Conservation (phyloP, 2,888 invertebrate species). For the Oxystoma pomonae region DNA sequence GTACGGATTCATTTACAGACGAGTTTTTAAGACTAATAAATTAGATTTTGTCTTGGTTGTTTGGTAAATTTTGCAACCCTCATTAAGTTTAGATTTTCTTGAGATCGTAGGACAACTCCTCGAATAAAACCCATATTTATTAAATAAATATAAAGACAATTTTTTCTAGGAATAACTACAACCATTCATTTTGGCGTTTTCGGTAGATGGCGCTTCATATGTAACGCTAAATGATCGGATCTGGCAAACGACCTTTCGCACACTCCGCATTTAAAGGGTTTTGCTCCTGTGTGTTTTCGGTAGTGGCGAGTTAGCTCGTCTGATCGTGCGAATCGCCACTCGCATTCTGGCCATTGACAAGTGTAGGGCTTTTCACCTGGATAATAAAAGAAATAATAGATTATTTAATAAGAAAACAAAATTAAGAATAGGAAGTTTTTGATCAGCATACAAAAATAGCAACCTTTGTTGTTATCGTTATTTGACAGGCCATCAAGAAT, state of each 20-base stretch:
- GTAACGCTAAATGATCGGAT: conserved; percentile 92
- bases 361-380: conserved; percentile 96
- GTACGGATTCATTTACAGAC: no score
- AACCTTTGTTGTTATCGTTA: no score
- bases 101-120: not conserved
- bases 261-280: conserved; percentile 94
- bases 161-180: not conserved
- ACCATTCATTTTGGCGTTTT: conserved; percentile 66
- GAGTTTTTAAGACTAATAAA: no score
- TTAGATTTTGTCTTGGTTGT: not conserved
- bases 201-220: conserved; percentile 95
- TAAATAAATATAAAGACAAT: not conserved
- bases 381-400: no score
- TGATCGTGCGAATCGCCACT: conserved; percentile 94
- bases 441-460: no score
- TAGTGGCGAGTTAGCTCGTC: conserved; percentile 96
- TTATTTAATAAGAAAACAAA: no score
- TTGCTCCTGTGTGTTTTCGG: conserved; percentile 95
- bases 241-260: conserved; percentile 94
- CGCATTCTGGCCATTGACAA: conserved; percentile 97
- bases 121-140: not conserved
- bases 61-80: not conserved
- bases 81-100: not conserved
- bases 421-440: no score
- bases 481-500: no score